Evolutionary conservation across 2,888 invertebrate genomes (phyloP).

Genomic region (Imbricaverruca yamaguchii): DNA sequence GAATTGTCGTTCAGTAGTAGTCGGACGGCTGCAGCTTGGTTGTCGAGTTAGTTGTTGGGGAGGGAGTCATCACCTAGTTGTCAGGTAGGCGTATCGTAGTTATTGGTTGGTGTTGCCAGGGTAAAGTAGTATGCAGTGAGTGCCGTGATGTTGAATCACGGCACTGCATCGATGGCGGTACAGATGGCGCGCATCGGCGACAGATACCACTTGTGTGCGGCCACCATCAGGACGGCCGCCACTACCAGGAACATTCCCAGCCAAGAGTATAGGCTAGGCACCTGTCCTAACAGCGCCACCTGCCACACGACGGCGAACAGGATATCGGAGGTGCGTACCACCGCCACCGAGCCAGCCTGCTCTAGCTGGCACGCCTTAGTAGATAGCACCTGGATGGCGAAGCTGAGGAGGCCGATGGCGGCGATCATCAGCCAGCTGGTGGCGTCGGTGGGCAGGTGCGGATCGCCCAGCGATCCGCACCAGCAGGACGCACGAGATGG

Average conservation of each 20-base stretch:
- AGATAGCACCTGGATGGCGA: conserved; percentile 66
- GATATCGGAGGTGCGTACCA: conserved; percentile 53
- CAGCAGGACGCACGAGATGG: conserved; percentile 53
- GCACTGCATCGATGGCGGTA: too few species aligned
- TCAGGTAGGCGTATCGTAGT: too few species aligned
- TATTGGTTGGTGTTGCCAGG: too few species aligned
- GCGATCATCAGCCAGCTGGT: not conserved
- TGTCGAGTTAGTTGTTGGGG: too few species aligned
- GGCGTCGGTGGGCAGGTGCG: conserved; percentile 29
- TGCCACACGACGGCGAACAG: conserved; percentile 33
- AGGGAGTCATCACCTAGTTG: too few species aligned
- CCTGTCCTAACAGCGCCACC: conserved; percentile 29
- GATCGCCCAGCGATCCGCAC: conserved; percentile 28
- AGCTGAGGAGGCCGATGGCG: not conserved
- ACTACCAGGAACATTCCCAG: conserved; percentile 29
- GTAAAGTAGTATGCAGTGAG: too few species aligned
- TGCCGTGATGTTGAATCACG: too few species aligned
- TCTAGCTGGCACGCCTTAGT: conserved; percentile 82
- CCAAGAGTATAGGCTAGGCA: conserved; percentile 27
- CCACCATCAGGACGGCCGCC: conserved; percentile 28
- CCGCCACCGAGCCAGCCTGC: conserved; percentile 84
- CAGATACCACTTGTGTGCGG: conserved; percentile 29
- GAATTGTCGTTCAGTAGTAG: too few species aligned
- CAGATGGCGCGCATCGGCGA: too few species aligned
- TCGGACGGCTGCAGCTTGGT: too few species aligned